Evolutionary conservation across 2,888 invertebrate genomes (phyloP), one percentile per base, ranked within the genome.

Genomic region (Drosophila meridiana): DNA sequence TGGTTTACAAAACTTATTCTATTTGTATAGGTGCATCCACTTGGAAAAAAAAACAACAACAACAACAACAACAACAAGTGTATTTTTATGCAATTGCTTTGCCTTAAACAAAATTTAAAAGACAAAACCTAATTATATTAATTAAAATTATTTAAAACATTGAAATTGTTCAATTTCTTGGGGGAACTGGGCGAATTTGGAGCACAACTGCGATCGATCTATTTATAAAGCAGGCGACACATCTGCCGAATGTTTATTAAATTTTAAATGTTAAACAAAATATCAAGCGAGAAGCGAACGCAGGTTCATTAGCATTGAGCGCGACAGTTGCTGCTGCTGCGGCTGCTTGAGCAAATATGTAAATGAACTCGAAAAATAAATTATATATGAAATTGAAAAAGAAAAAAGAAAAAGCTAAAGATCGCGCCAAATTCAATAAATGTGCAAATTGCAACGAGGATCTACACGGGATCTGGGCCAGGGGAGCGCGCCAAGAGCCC

Each of bases 31-130:
- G 61, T 70, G 62, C 55, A 78, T 66, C 42, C 69, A 61, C 50
- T 66, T 34, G 32, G 52, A 40, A 71, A 71, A 72, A 47, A 76
- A 79, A 69, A 40, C 2, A 7, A 7, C 0, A 38, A 38, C 20
- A 20, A 38, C 38, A 38, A n/a, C n/a, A 76, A 80, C 48, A n/a
- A n/a, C 65, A 71, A 80, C 79, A 85, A 80, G 80, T 85, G 86
- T 92, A 92, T 90, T 92, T 92, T 92, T 92, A 87, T 91, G 92
- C 92, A 92, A 92, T 91, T 82, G 92, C 92, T 92, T 92, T 91
- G 92, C 93, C 92, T 92, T 92, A 84, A 78, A 58, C 48, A 71
- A 72, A 67, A 67, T 63, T 20, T 48, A 74, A 80, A 72, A 45
- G 45, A 67, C 45, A 30, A 59, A 48, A 59, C 38, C 13, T 42